These are phyloP conservation scores for Dendrocopos noguchii DNA, from an alignment of 2,113 vertebrate genomes.

Conservation along the genomic window DNA sequence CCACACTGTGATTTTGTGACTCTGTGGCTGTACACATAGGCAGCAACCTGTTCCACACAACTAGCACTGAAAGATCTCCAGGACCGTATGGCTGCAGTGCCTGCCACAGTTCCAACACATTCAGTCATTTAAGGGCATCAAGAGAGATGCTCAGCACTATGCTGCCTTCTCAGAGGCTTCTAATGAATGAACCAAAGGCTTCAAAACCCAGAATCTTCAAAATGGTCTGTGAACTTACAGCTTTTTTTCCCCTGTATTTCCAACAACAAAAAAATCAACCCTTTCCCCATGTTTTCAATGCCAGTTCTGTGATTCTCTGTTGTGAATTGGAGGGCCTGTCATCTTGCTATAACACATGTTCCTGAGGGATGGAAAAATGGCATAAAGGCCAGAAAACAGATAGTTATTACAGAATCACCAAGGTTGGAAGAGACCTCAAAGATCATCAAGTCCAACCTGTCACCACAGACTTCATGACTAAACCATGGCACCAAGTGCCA, in stretches of 20 bases:
- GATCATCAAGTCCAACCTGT: too few species aligned
- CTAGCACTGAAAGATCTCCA: accelerated
- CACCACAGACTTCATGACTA: too few species aligned
- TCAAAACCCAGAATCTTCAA: background rate
- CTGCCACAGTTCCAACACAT: background rate
- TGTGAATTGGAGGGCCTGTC: background rate
- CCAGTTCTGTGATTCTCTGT: background rate
- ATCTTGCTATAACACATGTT: background rate
- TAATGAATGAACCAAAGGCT: background rate
- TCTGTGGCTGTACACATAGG: background rate
- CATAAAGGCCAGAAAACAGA: background rate
- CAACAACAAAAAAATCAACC: background rate
- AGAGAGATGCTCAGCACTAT: background rate
- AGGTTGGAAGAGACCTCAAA: too few species aligned
- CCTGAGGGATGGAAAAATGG: background rate
- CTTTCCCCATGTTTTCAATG: background rate
- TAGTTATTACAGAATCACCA: too few species aligned
- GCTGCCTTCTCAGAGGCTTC: background rate
- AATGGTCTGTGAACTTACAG: background rate
- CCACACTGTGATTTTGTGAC: too few species aligned
- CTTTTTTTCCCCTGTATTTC: background rate
- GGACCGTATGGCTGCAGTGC: background rate
- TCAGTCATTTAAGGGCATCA: background rate
- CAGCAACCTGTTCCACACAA: background rate
- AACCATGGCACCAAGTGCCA: too few species aligned